Evolutionary conservation across 2,113 vertebrate species (phyloP), one percentile per base, ranked within the genome.

Genomic region (Nothocercus julius): DNA sequence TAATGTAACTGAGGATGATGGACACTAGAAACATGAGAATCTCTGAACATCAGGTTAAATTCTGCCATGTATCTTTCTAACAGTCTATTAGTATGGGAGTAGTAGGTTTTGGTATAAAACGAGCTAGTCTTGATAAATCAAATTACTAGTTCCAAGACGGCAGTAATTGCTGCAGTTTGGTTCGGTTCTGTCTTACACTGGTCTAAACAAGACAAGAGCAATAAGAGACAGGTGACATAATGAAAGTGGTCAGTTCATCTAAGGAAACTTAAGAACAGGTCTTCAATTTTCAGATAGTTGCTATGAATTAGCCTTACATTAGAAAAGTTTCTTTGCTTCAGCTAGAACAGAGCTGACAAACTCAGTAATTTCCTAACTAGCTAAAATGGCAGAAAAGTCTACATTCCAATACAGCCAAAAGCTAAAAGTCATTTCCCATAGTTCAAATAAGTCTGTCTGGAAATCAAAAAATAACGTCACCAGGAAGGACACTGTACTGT

Each of bases 251-350:
- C 28, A 45, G 64, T 47, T n/a, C n/a, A 68, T 45, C 30, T 47
- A 13, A 45, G 30, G 18, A 42, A 56, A 56, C 28, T 21, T 11
- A 47, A 14, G 22, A 68, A 68, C 20, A 68, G 20, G 21, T 16
- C 20, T 69, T 68, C 58, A 54, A 11, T 27, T 89, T 93, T 92
- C 42, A 72, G n/a, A 40, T 2, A 22, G 27, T 14, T 78, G 49
- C 45, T 63, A 63, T 0, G 2, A 85, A 47, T 4, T 27, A 83
- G 16, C 4, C 2, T 88, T 44, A 42, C 0, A 0, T 62, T 44
- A 53, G 34, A 73, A 54, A 76, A 44, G 8, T 11, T 62, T 53
- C 8, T 30, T n/a, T 78, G 45, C 38, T 66, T 86, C 53, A 74
- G 27, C 40, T 82, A 5, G 4, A 62, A 7, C 61, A 38, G 73